Conservation (phyloP, 2,113 vertebrate genomes). For the Myrmecophaga tridactyla region DNA sequence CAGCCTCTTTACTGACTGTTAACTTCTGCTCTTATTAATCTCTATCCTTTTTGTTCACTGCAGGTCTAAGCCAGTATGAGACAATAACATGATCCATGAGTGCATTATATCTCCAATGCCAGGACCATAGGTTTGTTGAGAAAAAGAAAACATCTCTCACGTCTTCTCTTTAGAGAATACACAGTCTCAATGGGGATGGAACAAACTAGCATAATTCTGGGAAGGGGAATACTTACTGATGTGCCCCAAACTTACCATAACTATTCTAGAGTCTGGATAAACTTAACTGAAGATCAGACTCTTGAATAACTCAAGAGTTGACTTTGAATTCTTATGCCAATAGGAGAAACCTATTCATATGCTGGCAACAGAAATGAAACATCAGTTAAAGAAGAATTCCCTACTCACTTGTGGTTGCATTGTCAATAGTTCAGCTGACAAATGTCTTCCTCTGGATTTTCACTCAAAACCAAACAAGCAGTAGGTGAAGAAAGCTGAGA, state of each 20-base stretch:
- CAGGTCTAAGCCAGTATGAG: not conserved
- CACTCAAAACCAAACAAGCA: too few relatives aligned
- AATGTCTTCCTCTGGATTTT: too few relatives aligned
- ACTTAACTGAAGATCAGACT: not conserved
- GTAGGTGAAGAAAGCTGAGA: too few relatives aligned
- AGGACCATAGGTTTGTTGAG: not conserved
- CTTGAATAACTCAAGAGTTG: not conserved
- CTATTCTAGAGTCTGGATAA: not conserved
- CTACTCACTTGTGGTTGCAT: too few relatives aligned
- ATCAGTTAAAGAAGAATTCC: not conserved
- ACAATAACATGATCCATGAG: too few relatives aligned
- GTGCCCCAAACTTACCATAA: not conserved
- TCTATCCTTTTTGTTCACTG: not conserved
- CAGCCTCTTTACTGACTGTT: not conserved
- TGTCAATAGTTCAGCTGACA: too few relatives aligned
- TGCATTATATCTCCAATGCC: too few relatives aligned
- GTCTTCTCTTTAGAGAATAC: not conserved
- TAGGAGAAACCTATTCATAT: not conserved
- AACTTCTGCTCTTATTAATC: not conserved
- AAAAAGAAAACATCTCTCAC: not conserved
- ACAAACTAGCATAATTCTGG: not conserved
- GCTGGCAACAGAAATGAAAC: not conserved
- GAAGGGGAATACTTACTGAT: not conserved
- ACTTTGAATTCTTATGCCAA: not conserved
- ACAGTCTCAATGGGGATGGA: not conserved